Conservation (phyloP, 1,140 invertebrate species). For the Polypedilum vanderplanki region DNA sequence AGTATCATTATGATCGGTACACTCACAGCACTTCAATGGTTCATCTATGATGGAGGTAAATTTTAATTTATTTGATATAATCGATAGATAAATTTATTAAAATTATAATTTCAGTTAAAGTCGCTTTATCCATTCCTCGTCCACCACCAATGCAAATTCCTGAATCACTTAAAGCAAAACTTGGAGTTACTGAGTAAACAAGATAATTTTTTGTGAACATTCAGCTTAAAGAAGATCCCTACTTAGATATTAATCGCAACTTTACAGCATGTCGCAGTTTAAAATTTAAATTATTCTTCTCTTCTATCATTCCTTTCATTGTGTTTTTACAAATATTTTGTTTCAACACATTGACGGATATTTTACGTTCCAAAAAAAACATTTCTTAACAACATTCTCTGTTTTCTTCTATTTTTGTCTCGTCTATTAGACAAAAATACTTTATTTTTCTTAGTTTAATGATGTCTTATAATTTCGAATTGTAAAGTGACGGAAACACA, state of each 20-base stretch:
- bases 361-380: too few species aligned
- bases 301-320: neutral
- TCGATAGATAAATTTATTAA: too few species aligned
- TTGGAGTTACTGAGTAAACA: slow-evolving; percentile 43
- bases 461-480: too few species aligned
- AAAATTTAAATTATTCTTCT: neutral
- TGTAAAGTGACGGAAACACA: too few species aligned
- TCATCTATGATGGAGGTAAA: slow-evolving; percentile 97
- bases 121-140: slow-evolving; percentile 81
- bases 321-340: neutral
- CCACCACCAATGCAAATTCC: slow-evolving; percentile 98
- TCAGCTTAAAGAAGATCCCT: neutral
- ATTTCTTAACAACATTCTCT: too few species aligned
- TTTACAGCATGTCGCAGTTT: neutral
- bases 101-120: slow-evolving; percentile 59
- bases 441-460: too few species aligned
- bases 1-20: slow-evolving; percentile 99
- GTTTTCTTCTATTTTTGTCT: too few species aligned
- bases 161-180: slow-evolving; percentile 82
- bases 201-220: neutral
- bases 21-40: slow-evolving; percentile 97
- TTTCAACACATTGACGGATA: neutral
- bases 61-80: too few species aligned
- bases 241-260: neutral
- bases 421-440: too few species aligned